Evolutionary conservation across 2,888 invertebrate species (phyloP).

Genomic region (Papilio demoleus): DNA sequence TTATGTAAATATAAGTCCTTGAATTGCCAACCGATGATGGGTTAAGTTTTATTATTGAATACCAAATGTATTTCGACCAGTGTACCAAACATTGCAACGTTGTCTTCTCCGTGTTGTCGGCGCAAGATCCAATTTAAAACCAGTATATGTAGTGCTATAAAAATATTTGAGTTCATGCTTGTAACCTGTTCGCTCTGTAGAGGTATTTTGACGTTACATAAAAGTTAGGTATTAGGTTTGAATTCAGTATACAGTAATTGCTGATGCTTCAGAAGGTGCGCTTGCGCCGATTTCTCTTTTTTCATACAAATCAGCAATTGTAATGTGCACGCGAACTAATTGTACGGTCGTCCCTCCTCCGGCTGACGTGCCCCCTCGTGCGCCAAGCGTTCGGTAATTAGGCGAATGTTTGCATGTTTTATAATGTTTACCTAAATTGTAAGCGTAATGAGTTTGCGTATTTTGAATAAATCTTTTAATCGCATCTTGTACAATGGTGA

Average conservation of each 20-base stretch:
- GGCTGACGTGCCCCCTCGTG: neutral
- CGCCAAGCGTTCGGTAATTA: neutral
- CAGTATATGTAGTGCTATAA: neutral
- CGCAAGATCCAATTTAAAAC: neutral
- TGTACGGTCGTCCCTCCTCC: neutral
- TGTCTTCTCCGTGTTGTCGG: neutral
- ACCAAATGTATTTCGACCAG: neutral
- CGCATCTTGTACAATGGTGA: neutral
- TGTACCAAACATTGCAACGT: neutral
- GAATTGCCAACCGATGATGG: neutral
- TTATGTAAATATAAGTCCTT: slow-evolving; percentile 7
- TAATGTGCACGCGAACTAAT: slow-evolving; percentile 18
- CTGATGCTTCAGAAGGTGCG: slow-evolving; percentile 7
- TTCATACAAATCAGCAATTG: slow-evolving; percentile 12
- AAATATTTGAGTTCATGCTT: neutral
- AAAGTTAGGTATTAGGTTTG: neutral
- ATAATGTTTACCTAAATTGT: neutral
- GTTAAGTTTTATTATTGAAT: neutral
- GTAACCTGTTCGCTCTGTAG: neutral
- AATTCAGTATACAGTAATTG: neutral
- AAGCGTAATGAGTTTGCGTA: neutral
- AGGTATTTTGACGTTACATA: neutral
- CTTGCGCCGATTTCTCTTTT: slow-evolving; percentile 25
- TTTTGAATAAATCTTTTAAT: neutral
- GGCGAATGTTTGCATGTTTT: neutral